A percentile compares a stretch with the other conserved stretches of the same genome.
phyloP scores from a whole-genome alignment of 2,888 invertebrate species.

The Clivina fossor region DNA sequence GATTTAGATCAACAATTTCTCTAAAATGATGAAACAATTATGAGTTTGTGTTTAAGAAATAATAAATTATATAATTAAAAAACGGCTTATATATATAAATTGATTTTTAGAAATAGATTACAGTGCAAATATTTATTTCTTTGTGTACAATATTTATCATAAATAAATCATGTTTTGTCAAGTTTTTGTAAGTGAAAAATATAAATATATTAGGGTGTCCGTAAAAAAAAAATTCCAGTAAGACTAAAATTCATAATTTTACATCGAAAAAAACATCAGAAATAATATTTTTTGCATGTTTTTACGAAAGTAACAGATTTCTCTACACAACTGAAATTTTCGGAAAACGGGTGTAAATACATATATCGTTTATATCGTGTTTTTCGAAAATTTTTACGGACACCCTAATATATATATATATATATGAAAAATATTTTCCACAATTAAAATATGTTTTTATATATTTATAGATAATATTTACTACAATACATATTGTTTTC shows the following conservation, averaged over 20 bases:
- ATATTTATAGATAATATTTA: slow-evolving; percentile 40
- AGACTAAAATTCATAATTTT: too few relatives aligned
- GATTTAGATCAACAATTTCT: slow-evolving; percentile 6
- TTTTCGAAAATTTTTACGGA: too few relatives aligned
- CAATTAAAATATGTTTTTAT: slow-evolving; percentile 51
- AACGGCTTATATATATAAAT: slow-evolving; percentile 27
- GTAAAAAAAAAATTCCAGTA: neutral
- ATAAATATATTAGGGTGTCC: neutral
- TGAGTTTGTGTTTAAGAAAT: slow-evolving; percentile 6
- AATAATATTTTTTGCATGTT: too few relatives aligned
- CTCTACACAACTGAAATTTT: too few relatives aligned
- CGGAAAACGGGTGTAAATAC: too few relatives aligned
- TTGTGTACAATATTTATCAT: neutral
- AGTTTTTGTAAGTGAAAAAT: slow-evolving; percentile 3
- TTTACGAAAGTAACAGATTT: too few relatives aligned
- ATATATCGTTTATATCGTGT: too few relatives aligned
- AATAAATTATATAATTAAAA: slow-evolving; percentile 19
- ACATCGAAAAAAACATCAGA: too few relatives aligned
- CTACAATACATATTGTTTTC: slow-evolving; percentile 45
- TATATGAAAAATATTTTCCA: too few relatives aligned
- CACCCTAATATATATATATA: too few relatives aligned
- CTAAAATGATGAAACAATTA: slow-evolving; percentile 24
- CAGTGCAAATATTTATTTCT: slow-evolving; percentile 7
- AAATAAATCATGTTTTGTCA: slow-evolving; percentile 2
- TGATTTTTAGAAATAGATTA: neutral